phyloP scores from a whole-genome alignment of 2,113 vertebrate genomes.

The Semnornis frantzii region DNA sequence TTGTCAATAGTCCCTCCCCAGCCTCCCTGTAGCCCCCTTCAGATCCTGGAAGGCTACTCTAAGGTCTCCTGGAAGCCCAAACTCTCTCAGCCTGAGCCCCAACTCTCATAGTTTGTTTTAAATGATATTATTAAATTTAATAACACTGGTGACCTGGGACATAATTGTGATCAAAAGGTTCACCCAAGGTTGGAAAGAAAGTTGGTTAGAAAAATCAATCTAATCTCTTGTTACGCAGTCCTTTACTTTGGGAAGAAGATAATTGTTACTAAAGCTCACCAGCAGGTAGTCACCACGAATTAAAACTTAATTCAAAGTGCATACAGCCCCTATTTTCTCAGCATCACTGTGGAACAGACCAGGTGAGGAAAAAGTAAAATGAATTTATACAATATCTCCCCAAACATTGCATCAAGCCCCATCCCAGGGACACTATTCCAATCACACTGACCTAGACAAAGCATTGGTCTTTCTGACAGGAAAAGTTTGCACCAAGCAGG shows the following conservation, averaged over 20 bases:
- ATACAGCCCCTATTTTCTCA: not conserved
- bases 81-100: no score
- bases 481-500: not conserved
- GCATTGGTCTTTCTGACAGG: not conserved
- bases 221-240: not conserved
- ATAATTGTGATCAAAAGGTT: slow-evolving; percentile 42
- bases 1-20: no score
- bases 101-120: not conserved
- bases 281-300: not conserved
- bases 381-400: not conserved
- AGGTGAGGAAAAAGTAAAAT: not conserved
- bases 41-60: no score
- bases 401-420: not conserved
- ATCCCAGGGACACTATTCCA: not conserved
- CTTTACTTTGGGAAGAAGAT: not conserved
- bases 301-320: not conserved
- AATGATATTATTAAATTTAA: not conserved
- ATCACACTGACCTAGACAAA: not conserved
- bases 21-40: no score
- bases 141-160: not conserved
- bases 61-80: no score
- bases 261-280: slow-evolving; percentile 40
- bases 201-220: slow-evolving; percentile 36
- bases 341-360: not conserved
- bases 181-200: slow-evolving; percentile 16